A percentile compares a stretch with the other conserved stretches of the same genome.
phyloP scores from a whole-genome alignment of 1,140 invertebrate genomes.

The Coenobita brevimanus region DNA sequence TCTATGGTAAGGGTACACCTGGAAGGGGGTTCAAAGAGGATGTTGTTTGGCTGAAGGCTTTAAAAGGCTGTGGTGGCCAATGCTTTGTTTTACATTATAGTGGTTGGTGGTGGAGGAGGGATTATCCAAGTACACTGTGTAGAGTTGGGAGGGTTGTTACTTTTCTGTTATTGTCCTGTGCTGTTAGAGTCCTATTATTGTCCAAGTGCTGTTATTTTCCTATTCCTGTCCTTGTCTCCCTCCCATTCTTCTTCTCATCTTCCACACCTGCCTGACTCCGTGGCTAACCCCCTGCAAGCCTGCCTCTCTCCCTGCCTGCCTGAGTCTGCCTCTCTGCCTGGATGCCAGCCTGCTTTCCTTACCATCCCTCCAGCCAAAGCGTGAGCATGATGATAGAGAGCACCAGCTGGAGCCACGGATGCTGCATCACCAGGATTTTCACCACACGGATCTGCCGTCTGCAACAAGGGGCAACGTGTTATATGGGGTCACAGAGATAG shows the following conservation, averaged over 20 bases:
- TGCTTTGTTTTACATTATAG: too few relatives aligned
- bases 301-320: not conserved
- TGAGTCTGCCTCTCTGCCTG: not conserved
- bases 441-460: conserved; percentile 60
- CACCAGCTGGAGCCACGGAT: conserved; percentile 60
- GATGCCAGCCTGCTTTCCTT: not conserved
- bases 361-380: conserved; percentile 65
- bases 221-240: too few relatives aligned
- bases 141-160: too few relatives aligned
- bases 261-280: not conserved
- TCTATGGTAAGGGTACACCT: too few relatives aligned
- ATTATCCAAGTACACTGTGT: too few relatives aligned
- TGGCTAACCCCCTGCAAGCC: not conserved
- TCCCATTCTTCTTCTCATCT: too few relatives aligned
- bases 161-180: not conserved
- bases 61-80: too few relatives aligned
- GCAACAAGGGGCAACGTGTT: not conserved
- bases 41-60: too few relatives aligned
- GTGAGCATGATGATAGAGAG: conserved; percentile 61
- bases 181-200: not conserved
- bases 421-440: conserved; percentile 60
- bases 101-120: too few relatives aligned
- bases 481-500: not conserved
- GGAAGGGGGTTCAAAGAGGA: too few relatives aligned
- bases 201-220: too few relatives aligned